Percentiles rank a stretch among this genome's conserved stretches.
Conservation (phyloP, 2,888 invertebrate genomes). For the Heliconius sara region DNA sequence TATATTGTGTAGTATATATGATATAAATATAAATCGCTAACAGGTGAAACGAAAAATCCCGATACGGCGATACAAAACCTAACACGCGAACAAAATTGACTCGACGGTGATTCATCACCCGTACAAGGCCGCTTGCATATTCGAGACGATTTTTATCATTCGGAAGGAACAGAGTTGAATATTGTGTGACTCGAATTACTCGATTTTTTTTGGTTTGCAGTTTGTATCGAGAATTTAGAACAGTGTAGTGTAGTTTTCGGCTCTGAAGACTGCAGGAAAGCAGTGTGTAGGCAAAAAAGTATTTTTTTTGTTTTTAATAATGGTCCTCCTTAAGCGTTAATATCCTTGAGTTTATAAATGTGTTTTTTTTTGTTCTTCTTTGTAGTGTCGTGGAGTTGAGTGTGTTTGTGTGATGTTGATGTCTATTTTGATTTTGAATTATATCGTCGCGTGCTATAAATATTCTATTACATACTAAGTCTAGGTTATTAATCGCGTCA, state of each 20-base stretch:
- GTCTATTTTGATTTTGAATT: constrained; percentile 19
- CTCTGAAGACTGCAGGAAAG: constrained; percentile 30
- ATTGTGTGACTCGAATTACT: constrained; percentile 28
- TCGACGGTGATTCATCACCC: constrained; percentile 49
- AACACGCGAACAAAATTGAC: constrained; percentile 45
- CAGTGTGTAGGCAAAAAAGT: neutral
- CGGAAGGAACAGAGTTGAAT: constrained; percentile 39
- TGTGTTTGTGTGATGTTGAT: constrained; percentile 16
- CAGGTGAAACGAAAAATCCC: constrained; percentile 41
- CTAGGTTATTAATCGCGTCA: constrained; percentile 7
- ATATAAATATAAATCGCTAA: constrained; percentile 10
- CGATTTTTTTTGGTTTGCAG: constrained; percentile 28
- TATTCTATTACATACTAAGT: constrained; percentile 12
- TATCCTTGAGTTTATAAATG: constrained; percentile 8
- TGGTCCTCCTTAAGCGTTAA: neutral
- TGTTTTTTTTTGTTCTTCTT: neutral
- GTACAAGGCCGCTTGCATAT: constrained; percentile 46
- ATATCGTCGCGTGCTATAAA: constrained; percentile 26
- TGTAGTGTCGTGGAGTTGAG: constrained; percentile 10
- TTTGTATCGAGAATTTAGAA: constrained; percentile 27
- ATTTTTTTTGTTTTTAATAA: neutral
- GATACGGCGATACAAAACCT: constrained; percentile 43
- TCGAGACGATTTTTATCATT: constrained; percentile 35
- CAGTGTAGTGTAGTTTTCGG: constrained; percentile 25
- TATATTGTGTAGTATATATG: constrained; percentile 4